phyloP scores from a whole-genome alignment of 2,113 vertebrate genomes.

The Pseudopipra pipra region DNA sequence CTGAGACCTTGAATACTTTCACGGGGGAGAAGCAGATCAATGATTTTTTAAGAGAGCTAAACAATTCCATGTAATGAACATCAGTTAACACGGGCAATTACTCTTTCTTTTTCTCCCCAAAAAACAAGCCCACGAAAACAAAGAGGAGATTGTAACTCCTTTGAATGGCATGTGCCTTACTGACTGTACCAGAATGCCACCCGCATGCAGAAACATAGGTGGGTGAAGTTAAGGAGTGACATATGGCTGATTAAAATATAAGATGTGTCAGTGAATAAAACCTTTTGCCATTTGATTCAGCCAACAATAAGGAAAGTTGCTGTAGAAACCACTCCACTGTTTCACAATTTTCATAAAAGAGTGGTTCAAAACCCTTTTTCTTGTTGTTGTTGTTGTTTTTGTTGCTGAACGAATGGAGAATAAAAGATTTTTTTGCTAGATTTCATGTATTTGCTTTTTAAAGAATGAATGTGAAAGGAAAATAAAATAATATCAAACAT shows the following conservation, averaged over 20 bases:
- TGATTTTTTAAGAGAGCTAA: constrained; percentile 40
- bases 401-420: constrained; percentile 17
- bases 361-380: background rate
- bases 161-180: constrained; percentile 21
- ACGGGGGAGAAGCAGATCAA: background rate
- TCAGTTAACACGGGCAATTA: constrained; percentile 43
- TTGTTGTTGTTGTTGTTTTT: background rate
- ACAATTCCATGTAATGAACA: constrained; percentile 26
- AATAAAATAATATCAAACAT: constrained; percentile 25
- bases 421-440: background rate
- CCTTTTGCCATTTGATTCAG: constrained; percentile 18
- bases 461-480: background rate
- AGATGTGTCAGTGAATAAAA: constrained; percentile 28
- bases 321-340: constrained; percentile 4
- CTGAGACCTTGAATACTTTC: constrained; percentile 35
- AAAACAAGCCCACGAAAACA: background rate
- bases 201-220: background rate
- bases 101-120: background rate
- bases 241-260: constrained; percentile 16
- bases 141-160: constrained; percentile 40
- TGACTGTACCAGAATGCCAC: constrained; percentile 37
- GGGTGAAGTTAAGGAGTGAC: constrained; percentile 23
- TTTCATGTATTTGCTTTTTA: background rate
- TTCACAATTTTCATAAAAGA: constrained; percentile 24
- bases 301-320: constrained; percentile 11